Evolutionary conservation across 1,140 invertebrate genomes (phyloP).

Genomic region (Aphaenogaster rudis): DNA sequence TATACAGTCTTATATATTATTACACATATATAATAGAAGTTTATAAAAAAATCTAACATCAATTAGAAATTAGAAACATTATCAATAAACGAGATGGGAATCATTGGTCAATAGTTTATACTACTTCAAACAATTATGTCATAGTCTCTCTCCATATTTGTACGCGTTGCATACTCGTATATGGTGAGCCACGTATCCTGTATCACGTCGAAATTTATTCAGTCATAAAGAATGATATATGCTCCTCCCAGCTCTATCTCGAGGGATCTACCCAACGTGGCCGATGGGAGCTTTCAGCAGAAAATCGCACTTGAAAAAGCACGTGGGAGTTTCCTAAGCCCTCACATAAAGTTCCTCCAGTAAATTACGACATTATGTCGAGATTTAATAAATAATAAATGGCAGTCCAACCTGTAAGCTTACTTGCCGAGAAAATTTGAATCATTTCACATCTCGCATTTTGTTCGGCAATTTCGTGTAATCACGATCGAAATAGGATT

Average conservation of each 20-base stretch:
- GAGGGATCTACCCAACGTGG: neutral
- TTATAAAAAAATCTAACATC: neutral
- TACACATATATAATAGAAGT: neutral
- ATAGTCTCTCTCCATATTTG: neutral
- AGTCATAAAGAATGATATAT: neutral
- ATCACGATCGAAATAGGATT: neutral
- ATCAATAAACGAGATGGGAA: neutral
- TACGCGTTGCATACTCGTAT: neutral
- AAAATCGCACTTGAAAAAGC: constrained; percentile 32
- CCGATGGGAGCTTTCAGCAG: neutral
- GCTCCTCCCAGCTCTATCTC: neutral
- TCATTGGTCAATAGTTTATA: neutral
- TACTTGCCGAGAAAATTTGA: neutral
- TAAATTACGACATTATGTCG: neutral
- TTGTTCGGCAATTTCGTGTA: neutral
- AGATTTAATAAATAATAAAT: constrained; percentile 48
- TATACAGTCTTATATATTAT: neutral
- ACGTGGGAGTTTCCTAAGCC: neutral
- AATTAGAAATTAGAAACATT: neutral
- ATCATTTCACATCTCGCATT: neutral
- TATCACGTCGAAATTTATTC: constrained; percentile 5
- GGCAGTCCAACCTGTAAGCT: too few relatives aligned
- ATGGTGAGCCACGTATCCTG: neutral
- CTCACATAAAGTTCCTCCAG: neutral
- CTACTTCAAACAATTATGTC: neutral